Percentiles rank a stretch among this genome's conserved stretches.
Evolutionary conservation across 2,888 invertebrate species (phyloP).

Genomic region (Ophonus ardosiacus): DNA sequence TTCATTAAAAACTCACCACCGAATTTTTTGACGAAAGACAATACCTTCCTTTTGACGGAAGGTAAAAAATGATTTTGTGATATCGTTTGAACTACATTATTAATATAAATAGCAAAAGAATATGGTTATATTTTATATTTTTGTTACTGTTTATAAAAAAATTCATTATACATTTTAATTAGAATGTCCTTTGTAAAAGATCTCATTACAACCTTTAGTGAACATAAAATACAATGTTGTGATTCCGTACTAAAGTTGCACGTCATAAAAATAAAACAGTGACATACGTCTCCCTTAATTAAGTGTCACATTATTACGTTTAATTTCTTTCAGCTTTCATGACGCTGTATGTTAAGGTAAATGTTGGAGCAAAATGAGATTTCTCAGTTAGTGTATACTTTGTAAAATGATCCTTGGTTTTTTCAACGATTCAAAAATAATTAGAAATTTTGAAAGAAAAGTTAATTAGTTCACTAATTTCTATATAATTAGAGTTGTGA

Average conservation of each 20-base stretch:
- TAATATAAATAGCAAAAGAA: no score
- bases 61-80: no score
- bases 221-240: not conserved
- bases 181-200: not conserved
- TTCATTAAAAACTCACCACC: no score
- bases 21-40: no score
- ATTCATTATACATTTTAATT: not conserved
- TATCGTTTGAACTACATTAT: no score
- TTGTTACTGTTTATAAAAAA: no score
- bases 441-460: not conserved
- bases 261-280: conserved; percentile 6
- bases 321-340: not conserved
- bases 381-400: not conserved
- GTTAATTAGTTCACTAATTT: not conserved
- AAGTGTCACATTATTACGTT: conserved; percentile 11
- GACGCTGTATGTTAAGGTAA: not conserved
- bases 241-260: conserved; percentile 10
- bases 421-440: not conserved
- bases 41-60: no score
- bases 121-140: no score
- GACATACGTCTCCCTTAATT: conserved; percentile 16
- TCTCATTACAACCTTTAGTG: not conserved
- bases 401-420: not conserved
- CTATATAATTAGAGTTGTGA: not conserved
- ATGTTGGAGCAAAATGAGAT: not conserved